Evolutionary conservation across 2,797 vertebrate genomes (phyloP), one percentile per base, ranked within the genome.

Genomic region (Halcyon leucocephala): DNA sequence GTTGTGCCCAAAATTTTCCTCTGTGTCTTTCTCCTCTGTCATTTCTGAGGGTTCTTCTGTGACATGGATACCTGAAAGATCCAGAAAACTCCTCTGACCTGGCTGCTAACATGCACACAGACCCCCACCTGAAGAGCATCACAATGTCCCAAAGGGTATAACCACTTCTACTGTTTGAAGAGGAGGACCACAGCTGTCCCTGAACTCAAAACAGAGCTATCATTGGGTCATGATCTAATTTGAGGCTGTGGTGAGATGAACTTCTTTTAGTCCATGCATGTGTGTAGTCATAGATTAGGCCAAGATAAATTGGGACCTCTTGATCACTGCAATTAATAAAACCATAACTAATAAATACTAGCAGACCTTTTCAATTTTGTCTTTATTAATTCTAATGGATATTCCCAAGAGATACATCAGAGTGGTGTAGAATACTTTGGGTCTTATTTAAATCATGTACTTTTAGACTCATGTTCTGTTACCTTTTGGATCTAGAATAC

Each of bases 181-280:
- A 90, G 21, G 10, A 86, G 15, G 33, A 58, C 12, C 2, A 6
- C 25, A 82, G 41, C 28, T 73, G 42, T n/a, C 67, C n/a, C 22
- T 60, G 48, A 70, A 74, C 29, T 89, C 29, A 84, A 92, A 90
- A 89, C 6, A 92, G 48, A 67, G 19, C 35, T 62, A 31, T 51
- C 64, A 33, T 7, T 60, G 39, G 21, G 18, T 90, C 71, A 49
- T 33, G 13, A 26, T 86, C 76, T 65, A 66, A 51, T 70, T 19
- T 37, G 19, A 86, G 18, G 28, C 25, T 86, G 22, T 69, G 78
- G 44, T 31, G 35, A 76, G 35, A 89, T 35, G 10, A 86, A 49
- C 19, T 5, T 58, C 85, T 85, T 93, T 89, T 89, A 80, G 54
- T 16, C 7, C 2, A 0, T 0, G 0, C 6, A 3, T n/a, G 5